Evolutionary conservation across 2,113 vertebrate genomes (phyloP).

Genomic region (Tupaia tana): DNA sequence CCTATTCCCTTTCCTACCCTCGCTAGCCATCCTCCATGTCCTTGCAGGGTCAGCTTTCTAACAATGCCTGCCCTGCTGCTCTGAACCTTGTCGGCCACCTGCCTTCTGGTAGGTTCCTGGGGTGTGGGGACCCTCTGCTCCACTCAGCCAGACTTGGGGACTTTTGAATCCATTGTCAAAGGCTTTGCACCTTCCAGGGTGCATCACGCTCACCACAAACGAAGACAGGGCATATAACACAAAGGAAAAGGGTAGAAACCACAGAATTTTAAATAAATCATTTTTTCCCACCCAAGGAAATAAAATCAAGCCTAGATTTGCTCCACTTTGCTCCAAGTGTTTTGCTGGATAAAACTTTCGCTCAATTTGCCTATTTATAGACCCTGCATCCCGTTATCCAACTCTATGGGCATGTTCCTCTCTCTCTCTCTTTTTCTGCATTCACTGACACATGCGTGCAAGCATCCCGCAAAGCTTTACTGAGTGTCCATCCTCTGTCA

Average conservation of each 20-base stretch:
- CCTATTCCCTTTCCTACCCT: neutral
- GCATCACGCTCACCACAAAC: neutral
- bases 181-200: neutral
- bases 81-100: neutral
- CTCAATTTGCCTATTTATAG: neutral
- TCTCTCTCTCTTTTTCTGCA: too few relatives aligned
- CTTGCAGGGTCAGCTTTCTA: neutral
- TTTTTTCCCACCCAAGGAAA: neutral
- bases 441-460: neutral
- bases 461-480: neutral
- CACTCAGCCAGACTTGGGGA: fast-evolving
- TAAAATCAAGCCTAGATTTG: neutral
- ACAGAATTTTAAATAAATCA: neutral
- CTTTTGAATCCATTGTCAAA: neutral
- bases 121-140: neutral
- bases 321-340: neutral
- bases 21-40: neutral
- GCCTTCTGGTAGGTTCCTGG: neutral
- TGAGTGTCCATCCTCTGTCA: neutral
- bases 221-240: neutral
- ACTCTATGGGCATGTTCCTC: neutral
- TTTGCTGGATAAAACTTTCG: neutral
- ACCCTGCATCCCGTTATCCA: neutral
- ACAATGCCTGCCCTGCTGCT: neutral
- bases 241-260: neutral